These are phyloP conservation scores for Platichthys flesus DNA, from an alignment of 2,113 vertebrate genomes.

Conservation along the genomic window DNA sequence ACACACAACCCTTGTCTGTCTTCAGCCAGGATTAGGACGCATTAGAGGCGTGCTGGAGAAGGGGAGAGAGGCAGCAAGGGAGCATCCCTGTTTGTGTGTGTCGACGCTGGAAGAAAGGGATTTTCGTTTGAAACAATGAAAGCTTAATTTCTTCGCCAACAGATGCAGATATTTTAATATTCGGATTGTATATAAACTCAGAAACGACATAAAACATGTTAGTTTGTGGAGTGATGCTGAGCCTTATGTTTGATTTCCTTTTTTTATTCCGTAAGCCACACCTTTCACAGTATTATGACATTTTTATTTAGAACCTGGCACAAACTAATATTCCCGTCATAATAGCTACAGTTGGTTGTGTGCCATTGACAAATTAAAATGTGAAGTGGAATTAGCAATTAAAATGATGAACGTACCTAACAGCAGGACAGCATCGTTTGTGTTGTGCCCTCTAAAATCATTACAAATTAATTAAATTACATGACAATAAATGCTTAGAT, in stretches of 20 bases:
- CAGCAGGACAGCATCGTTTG: no score
- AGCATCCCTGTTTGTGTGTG: constrained; percentile 73
- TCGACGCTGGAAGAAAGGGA: constrained; percentile 64
- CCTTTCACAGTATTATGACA: neutral
- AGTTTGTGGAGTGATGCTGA: neutral
- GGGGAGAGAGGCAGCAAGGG: constrained; percentile 88
- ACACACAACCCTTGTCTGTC: constrained; percentile 84
- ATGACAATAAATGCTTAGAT: no score
- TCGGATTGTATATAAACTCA: constrained; percentile 1
- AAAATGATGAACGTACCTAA: no score
- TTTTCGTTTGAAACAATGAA: constrained; percentile 61
- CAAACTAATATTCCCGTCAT: neutral
- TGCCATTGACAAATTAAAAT: neutral
- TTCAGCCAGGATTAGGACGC: constrained; percentile 87
- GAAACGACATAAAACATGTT: neutral
- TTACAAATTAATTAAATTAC: no score
- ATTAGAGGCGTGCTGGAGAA: constrained; percentile 84
- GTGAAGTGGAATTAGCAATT: no score
- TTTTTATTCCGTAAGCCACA: neutral
- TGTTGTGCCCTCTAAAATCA: no score
- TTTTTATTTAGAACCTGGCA: neutral
- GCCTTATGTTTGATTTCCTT: neutral
- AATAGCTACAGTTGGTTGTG: neutral
- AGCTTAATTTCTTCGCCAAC: constrained; percentile 22
- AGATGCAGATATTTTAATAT: constrained; percentile 34